Conservation (phyloP, 2,888 invertebrate species). For the Rhaphigaster nebulosa region DNA sequence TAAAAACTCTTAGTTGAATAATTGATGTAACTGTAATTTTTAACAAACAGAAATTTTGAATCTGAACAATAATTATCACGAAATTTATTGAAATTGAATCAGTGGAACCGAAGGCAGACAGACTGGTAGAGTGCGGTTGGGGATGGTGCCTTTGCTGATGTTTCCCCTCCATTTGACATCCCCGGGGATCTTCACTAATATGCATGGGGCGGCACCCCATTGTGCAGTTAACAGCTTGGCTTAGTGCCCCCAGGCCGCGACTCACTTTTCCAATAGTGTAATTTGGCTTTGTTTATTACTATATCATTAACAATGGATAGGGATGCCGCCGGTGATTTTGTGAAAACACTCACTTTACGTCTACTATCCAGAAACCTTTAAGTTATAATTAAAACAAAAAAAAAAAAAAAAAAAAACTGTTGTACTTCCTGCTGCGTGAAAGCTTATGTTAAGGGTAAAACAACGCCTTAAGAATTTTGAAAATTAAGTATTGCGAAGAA, state of each 20-base stretch:
- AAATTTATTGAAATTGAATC: background rate
- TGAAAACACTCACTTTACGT: background rate
- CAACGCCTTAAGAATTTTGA: no score
- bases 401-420: no score
- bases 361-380: no score
- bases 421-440: no score
- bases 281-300: constrained; percentile 38
- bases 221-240: constrained; percentile 41
- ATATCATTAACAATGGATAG: background rate
- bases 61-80: background rate
- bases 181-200: constrained; percentile 16
- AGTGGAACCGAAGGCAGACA: background rate
- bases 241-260: background rate
- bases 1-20: no score
- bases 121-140: background rate
- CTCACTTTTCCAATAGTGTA: constrained; percentile 40
- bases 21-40: no score
- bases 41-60: no score
- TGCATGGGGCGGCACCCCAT: constrained; percentile 23
- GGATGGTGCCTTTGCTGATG: background rate
- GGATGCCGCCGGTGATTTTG: background rate
- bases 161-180: constrained; percentile 49
- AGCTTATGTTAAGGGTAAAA: no score
- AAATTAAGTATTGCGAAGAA: no score
- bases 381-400: no score